Base-by-base conservation (phyloP, 2,113 vertebrate genomes). In the Acinonyx jubatus region DNA sequence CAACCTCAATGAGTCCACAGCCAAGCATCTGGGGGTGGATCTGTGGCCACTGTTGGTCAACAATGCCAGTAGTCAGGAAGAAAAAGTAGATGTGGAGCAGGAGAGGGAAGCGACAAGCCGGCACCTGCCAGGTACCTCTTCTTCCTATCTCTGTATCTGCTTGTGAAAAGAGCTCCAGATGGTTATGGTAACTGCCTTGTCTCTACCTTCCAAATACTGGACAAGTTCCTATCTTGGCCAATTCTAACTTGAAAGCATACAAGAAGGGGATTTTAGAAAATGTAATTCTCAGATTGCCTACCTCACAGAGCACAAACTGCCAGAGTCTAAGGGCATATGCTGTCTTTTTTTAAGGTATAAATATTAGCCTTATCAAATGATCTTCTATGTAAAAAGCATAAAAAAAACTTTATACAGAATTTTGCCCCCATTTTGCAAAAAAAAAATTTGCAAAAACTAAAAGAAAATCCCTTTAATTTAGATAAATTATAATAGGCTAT, bases 391-490 rank as follows among this genome's bases (percentile, higher is more conserved):
- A 84, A 79, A 33, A 94, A 29, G 4, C 57, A 61, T 21, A 33
- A 93, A 79, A 79, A 85, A 9, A 89, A 79, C 29, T 94, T 91
- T 57, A 36, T 66, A 57, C 18, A 65, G 27, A 89, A 89, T 89
- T 66, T 79, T 55, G 3, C 1, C 11, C 31, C 21, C 80, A 25
- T 45, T 88, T 92, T 50, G 7, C 52, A 63, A 57, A 89, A 81
- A 36, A 41, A 91, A 45, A 80, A 52, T 10, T 7, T 86, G 9
- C 12, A 86, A 85, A 95, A 29, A 21, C 38, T 41, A 84, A 29
- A 65, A 96, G 36, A 81, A 94, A 86, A 86, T 81, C 21, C 41
- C 29, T 76, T 36, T 85, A 19, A 84, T 96, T 85, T 94, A 41
- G 11, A 63, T 66, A 86, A 86, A 2, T 29, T 10, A 36, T 61